Conservation (phyloP, 2,888 invertebrate species). For the Deilephila elpenor region DNA sequence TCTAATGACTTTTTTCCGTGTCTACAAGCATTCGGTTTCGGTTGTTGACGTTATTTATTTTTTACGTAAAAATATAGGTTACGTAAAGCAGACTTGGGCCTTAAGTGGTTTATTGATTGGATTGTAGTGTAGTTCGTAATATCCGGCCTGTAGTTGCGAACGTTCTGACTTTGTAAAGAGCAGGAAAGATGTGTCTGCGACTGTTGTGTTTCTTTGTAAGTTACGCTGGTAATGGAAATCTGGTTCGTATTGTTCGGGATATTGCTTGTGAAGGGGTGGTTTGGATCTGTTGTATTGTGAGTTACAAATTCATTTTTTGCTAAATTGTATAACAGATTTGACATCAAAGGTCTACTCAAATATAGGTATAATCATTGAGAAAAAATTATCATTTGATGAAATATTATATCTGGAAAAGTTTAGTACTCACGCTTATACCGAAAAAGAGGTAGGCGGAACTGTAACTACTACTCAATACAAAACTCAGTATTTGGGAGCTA, state of each 20-base stretch:
- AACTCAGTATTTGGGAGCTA: too few relatives aligned
- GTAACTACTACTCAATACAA: too few relatives aligned
- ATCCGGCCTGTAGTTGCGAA: background rate
- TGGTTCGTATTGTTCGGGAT: background rate
- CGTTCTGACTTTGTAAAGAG: slow-evolving; percentile 8
- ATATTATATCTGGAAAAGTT: too few relatives aligned
- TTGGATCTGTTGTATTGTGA: background rate
- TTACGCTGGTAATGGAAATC: slow-evolving; percentile 6
- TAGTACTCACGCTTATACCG: too few relatives aligned
- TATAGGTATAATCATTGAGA: too few relatives aligned
- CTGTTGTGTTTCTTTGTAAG: slow-evolving; percentile 10
- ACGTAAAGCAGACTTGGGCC: slow-evolving; percentile 25
- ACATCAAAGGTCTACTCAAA: too few relatives aligned
- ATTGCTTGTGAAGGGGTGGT: background rate
- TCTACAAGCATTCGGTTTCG: slow-evolving; percentile 47
- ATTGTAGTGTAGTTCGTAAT: slow-evolving; percentile 15
- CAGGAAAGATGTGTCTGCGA: background rate
- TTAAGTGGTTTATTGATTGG: slow-evolving; percentile 30
- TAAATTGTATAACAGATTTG: background rate
- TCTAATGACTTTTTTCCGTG: slow-evolving; percentile 62
- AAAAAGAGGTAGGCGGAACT: too few relatives aligned
- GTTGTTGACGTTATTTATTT: slow-evolving; percentile 46
- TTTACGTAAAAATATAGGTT: slow-evolving; percentile 37
- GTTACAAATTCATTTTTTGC: background rate
- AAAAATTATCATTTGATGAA: too few relatives aligned